A percentile compares a stretch with the other conserved stretches of the same genome.
These are phyloP conservation scores for Drosophila nebulosa DNA, from an alignment of 1,140 invertebrate species.

Conservation along the genomic window DNA sequence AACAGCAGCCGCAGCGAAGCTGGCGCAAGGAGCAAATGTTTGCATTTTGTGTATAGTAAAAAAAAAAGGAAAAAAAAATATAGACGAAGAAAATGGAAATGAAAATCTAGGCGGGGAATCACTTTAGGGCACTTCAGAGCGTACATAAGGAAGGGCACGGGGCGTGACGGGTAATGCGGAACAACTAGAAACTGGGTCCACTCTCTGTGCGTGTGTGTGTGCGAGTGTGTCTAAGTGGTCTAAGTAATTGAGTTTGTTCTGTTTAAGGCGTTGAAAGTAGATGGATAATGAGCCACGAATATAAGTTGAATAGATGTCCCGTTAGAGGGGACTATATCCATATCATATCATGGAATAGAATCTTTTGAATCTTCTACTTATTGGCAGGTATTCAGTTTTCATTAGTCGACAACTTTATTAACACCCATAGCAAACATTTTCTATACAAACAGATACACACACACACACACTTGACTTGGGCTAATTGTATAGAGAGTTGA, in stretches of 20 bases:
- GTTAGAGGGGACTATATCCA: too few species aligned
- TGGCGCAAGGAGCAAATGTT: constrained; percentile 36
- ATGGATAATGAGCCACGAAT: not conserved
- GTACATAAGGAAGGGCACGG: not conserved
- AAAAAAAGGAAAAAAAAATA: constrained; percentile 12
- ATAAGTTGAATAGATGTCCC: not conserved
- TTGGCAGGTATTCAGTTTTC: constrained; percentile 18
- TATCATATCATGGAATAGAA: too few species aligned
- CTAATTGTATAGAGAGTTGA: constrained; percentile 46
- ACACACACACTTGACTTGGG: not conserved
- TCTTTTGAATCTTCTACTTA: too few species aligned
- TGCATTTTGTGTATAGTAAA: constrained; percentile 52
- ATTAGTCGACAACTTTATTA: constrained; percentile 66
- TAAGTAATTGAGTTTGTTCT: constrained; percentile 66
- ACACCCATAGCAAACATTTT: constrained; percentile 17
- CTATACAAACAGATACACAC: constrained; percentile 22
- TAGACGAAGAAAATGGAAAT: constrained; percentile 8
- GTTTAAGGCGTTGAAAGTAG: constrained; percentile 26
- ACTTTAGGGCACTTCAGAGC: constrained; percentile 42
- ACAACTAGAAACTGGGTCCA: constrained; percentile 18
- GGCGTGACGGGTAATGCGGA: not conserved
- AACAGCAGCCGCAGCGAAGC: constrained; percentile 14
- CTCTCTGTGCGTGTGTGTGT: constrained; percentile 13
- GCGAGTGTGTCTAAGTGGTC: constrained; percentile 1
- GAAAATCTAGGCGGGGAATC: constrained; percentile 43